Evolutionary conservation across 1,140 invertebrate genomes (phyloP).

Genomic region (Tetragonula clypearis): DNA sequence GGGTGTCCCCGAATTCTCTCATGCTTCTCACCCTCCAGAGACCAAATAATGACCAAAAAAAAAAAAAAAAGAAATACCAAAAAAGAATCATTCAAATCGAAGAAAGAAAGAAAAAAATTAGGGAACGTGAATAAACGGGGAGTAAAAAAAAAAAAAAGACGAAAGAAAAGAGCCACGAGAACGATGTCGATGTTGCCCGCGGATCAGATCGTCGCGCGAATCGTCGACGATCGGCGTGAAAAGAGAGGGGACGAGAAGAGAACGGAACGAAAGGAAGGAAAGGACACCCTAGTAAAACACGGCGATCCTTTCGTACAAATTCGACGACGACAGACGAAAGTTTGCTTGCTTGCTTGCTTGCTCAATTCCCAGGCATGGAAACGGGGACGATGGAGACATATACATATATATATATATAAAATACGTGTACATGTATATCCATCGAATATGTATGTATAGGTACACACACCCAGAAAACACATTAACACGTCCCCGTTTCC

Average conservation of each 20-base stretch:
- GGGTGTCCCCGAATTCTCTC: constrained; percentile 60
- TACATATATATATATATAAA: neutral
- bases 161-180: neutral
- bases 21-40: constrained; percentile 25
- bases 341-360: constrained; percentile 61
- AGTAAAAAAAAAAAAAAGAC: neutral
- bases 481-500: constrained; percentile 57
- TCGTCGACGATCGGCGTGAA: neutral
- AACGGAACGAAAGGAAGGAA: constrained; percentile 9
- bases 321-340: constrained; percentile 64
- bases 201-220: neutral
- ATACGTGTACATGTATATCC: neutral
- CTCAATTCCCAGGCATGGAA: constrained; percentile 63
- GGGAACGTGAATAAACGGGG: neutral
- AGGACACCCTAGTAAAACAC: constrained; percentile 53
- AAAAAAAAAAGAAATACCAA: constrained; percentile 15
- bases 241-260: neutral
- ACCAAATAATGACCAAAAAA: neutral
- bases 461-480: neutral
- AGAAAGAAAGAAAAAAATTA: neutral
- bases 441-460: neutral
- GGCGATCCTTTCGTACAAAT: constrained; percentile 61
- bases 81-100: constrained; percentile 4
- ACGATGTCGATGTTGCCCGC: neutral
- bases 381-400: constrained; percentile 50